Evolutionary conservation across 92 coral and sea anemone species (phyloP), one percentile per base, ranked within the genome.

Genomic region (Metridium senile): DNA sequence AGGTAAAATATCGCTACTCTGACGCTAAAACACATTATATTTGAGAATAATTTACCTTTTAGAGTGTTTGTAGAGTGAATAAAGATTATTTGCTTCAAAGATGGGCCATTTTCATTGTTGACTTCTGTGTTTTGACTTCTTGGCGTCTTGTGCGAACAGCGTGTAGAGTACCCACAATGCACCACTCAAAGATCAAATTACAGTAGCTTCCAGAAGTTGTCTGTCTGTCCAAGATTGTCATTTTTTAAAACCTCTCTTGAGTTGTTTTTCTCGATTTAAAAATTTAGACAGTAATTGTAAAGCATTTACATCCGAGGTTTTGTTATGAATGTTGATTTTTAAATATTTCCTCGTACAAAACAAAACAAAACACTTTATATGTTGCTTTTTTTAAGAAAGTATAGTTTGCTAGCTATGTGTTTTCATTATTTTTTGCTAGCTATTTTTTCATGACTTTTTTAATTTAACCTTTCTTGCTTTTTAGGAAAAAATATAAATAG

Each of bases 71-170:
- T 0, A 25, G 75, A 26, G 43, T 27, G 31, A 26, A 46, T 7
- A 26, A 49, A 20, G 20, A 2, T 26, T 26, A 43, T 32, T 46
- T 70, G 20, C 75, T 23, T 22, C 34, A 49, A 23, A 1, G 20
- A 30, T 27, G 16, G 2, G 69, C 69, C 54, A 74, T 58, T 56
- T 72, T 58, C 21, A 29, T 52, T 75, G 20, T 17, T 22, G 33
- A 35, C 34, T 29, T n/a, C 81, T 74, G 71, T 84, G 76, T 79
- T 82, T 79, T 78, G 84, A 77, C 45, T 25, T 84, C 81, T 56
- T 72, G 64, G 88, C 88, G 89, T 78, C 84, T 73, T 71, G 66
- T 76, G 1, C 30, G 21, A 25, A 6, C 25, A 25, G 26, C 30
- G 33, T 65, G 64, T 32, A 7, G 35, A 46, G 27, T 70, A 57